Base-by-base conservation (phyloP, 92 coral and sea anemone genomes). In the Micromussa lordhowensis region DNA sequence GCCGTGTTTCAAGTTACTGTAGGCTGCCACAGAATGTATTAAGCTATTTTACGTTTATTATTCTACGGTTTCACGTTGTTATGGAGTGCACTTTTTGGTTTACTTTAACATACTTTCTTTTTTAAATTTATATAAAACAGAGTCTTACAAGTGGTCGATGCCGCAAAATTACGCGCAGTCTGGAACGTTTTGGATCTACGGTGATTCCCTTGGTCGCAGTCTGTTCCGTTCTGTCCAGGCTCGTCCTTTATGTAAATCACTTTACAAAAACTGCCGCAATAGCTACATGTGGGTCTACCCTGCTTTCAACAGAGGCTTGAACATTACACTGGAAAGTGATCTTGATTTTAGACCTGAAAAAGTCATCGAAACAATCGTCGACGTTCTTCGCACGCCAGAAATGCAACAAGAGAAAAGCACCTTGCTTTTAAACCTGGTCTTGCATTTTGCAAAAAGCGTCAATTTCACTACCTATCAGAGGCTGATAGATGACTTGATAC, bases 241-340 rank as follows among this genome's bases (percentile, higher is more conserved):
- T 32, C 89, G 91, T 38, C 34, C 84, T n/a, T 81, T 92, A 73
- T 94, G 96, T 72, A 83, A 59, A 21, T 32, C 54, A 16, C 80
- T 94, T 22, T 94, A 86, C 51, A 24, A 76, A 51, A 29, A 63
- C 40, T 94, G 96, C 69, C 11, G 71, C 22, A 64, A 74, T 79
- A 92, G 93, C 69, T 94, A 94, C 74, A 94, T 92, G 79, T 92
- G 93, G 93, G 76, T 92, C 53, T 94, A 94, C 19, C 93, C 93
- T 17, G 88, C 90, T 79, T 40, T 0, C 24, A 51, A 79, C 66
- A 59, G 61, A 58, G 30, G 71, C 12, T 22, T 64, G 12, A 10
- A 64, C 49, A 78, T 68, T 26, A 19, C 49, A 58, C 61, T 55
- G 61, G 61, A 85, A 85, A 68, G 68, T 18, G 88, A 83, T 58